These are phyloP conservation scores for Pachyseris speciosa DNA, from an alignment of 64 coral and sea anemone species.

Conservation along the genomic window DNA sequence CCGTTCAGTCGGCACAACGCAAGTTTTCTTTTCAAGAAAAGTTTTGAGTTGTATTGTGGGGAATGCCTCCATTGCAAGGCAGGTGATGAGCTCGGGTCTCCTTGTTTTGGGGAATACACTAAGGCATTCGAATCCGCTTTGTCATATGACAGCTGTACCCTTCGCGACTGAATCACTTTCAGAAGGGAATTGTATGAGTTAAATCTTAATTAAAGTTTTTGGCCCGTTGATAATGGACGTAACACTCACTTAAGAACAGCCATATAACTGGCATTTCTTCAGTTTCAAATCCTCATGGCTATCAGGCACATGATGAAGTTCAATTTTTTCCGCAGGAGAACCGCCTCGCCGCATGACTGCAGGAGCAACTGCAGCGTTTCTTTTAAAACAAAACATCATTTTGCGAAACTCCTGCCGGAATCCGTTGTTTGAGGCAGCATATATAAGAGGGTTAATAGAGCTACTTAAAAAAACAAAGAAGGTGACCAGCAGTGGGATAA, in stretches of 20 bases:
- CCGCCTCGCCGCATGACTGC: neutral
- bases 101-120: too few species aligned
- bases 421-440: neutral
- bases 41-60: too few species aligned
- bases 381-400: neutral
- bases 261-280: neutral
- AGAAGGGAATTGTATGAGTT: too few species aligned
- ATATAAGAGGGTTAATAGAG: constrained; percentile 21
- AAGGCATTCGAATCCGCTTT: too few species aligned
- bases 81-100: too few species aligned
- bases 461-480: constrained; percentile 24
- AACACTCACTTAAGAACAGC: neutral
- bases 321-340: neutral
- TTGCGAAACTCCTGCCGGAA: constrained; percentile 1
- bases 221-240: too few species aligned
- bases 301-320: neutral
- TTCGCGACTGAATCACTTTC: too few species aligned
- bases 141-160: too few species aligned
- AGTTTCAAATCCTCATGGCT: neutral
- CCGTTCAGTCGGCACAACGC: too few species aligned
- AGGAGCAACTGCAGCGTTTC: neutral
- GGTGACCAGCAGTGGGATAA: neutral
- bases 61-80: too few species aligned
- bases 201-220: too few species aligned
- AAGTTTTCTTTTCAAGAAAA: too few species aligned